phyloP scores from a whole-genome alignment of 2,888 invertebrate species.

The Pardosa pseudoannulata region DNA sequence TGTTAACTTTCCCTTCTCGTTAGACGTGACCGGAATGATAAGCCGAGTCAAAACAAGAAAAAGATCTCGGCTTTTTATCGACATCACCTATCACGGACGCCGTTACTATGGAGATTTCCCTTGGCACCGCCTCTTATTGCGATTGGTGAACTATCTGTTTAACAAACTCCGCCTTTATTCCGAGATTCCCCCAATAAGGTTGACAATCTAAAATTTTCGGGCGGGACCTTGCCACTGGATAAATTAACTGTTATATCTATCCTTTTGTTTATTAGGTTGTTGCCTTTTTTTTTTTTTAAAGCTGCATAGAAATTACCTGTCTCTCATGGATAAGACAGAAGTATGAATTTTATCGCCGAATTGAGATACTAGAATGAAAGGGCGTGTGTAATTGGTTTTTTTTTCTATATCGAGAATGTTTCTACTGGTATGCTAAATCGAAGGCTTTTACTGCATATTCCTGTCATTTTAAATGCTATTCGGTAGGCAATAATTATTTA shows the following conservation, averaged over 20 bases:
- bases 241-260: not conserved
- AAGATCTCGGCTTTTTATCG: conserved; percentile 24
- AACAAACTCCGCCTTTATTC: conserved; percentile 22
- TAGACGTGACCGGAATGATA: conserved; percentile 30
- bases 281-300: too few species aligned
- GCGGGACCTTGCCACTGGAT: not conserved
- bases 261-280: not conserved
- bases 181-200: conserved; percentile 9
- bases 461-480: too few species aligned
- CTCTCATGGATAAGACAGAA: too few species aligned
- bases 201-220: not conserved
- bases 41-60: conserved; percentile 17
- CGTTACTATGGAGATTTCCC: conserved; percentile 66
- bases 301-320: too few species aligned
- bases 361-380: too few species aligned
- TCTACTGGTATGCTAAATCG: too few species aligned
- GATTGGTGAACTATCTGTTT: conserved; percentile 57
- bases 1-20: conserved; percentile 9
- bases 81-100: conserved; percentile 54
- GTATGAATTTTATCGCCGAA: too few species aligned
- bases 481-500: too few species aligned
- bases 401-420: too few species aligned
- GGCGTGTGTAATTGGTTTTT: too few species aligned
- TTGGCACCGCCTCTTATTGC: conserved; percentile 42
- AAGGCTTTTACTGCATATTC: too few species aligned